A percentile compares a stretch with the other conserved stretches of the same genome.
These are phyloP conservation scores for Sebastolobus alascanus DNA, from an alignment of 2,797 vertebrate genomes.

Conservation along the genomic window DNA sequence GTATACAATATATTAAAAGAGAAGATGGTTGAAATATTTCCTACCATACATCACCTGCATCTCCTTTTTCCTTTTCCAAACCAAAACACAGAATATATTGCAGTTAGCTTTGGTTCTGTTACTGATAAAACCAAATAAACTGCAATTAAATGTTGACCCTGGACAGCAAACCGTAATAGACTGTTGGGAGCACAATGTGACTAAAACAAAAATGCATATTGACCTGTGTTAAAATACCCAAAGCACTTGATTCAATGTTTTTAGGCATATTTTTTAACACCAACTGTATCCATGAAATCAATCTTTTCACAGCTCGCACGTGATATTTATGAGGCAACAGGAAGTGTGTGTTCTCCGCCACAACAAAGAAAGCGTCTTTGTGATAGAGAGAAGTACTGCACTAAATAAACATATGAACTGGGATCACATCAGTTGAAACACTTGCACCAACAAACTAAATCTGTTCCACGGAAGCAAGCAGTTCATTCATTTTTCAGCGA, in stretches of 20 bases:
- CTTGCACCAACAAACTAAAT: conserved; percentile 30
- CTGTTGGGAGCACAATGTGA: conserved; percentile 1
- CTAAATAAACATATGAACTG: conserved; percentile 9
- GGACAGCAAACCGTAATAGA: conserved; percentile 7
- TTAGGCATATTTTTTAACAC: background rate
- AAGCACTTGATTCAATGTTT: conserved; percentile 16
- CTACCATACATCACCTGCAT: background rate
- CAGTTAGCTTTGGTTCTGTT: background rate
- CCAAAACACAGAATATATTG: background rate
- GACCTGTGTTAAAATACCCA: background rate
- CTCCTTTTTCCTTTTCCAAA: background rate
- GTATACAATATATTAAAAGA: background rate
- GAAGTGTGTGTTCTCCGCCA: conserved; percentile 3
- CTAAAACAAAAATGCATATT: conserved; percentile 27
- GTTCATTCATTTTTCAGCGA: conserved; percentile 66
- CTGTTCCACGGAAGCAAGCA: conserved; percentile 29
- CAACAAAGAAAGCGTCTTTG: conserved; percentile 7
- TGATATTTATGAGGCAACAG: conserved; percentile 15
- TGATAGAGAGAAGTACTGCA: background rate
- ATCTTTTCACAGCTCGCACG: background rate
- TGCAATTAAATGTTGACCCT: conserved; percentile 24
- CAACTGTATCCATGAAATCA: background rate
- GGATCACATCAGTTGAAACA: conserved; percentile 26
- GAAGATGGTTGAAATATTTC: background rate
- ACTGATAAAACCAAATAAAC: conserved; percentile 6